Percentiles rank a stretch among this genome's conserved stretches.
Evolutionary conservation across 2,888 invertebrate genomes (phyloP).

Genomic region (Syrphus vitripennis): DNA sequence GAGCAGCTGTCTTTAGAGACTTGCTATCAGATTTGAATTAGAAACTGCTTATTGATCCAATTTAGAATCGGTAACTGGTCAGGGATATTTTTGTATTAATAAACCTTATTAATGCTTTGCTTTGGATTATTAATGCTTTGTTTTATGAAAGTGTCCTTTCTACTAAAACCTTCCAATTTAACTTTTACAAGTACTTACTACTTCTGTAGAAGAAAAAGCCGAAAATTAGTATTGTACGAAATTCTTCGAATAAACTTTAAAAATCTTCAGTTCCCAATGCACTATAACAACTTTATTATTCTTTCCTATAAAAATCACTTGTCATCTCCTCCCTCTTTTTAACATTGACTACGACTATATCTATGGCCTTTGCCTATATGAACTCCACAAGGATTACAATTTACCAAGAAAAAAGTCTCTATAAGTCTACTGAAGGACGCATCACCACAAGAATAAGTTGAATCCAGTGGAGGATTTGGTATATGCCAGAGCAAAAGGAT

Average conservation of each 20-base stretch:
- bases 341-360: neutral
- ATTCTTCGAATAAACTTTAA: neutral
- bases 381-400: constrained; percentile 49
- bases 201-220: too few species aligned
- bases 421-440: neutral
- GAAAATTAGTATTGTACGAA: too few species aligned
- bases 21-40: too few species aligned
- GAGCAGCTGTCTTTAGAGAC: too few species aligned
- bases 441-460: neutral
- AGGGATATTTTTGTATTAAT: too few species aligned
- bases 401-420: neutral
- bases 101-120: too few species aligned
- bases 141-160: too few species aligned
- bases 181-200: too few species aligned
- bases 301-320: constrained; percentile 53
- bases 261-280: neutral
- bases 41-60: too few species aligned
- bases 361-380: neutral
- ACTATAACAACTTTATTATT: neutral
- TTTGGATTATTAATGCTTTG: too few species aligned
- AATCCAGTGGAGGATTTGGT: constrained; percentile 46
- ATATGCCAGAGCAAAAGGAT: constrained; percentile 35
- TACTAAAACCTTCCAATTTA: too few species aligned
- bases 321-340: constrained; percentile 19
- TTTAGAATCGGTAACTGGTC: too few species aligned